These are phyloP conservation scores for Ischnus inquisitorius DNA, from an alignment of 2,888 invertebrate genomes.

Conservation along the genomic window DNA sequence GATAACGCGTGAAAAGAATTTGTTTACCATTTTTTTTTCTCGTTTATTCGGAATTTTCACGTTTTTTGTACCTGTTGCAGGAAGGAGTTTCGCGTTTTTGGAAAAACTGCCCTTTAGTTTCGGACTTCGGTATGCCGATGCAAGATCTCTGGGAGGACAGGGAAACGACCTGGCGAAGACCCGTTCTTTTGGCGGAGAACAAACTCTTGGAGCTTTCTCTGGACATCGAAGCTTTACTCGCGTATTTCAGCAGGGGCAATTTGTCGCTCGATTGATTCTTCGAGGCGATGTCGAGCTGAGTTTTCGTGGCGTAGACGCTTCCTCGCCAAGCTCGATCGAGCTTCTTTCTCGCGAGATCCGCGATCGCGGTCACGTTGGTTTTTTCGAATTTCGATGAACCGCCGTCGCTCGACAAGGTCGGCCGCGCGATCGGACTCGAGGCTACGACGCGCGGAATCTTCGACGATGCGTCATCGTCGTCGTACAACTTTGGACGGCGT, in stretches of 20 bases:
- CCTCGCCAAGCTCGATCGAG: conserved; percentile 63
- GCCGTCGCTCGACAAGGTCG: conserved; percentile 59
- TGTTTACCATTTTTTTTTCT: not conserved
- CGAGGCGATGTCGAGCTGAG: conserved; percentile 30
- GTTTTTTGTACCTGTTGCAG: conserved; percentile 51
- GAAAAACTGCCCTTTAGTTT: conserved; percentile 34
- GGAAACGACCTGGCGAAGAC: conserved; percentile 14
- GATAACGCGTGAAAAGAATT: not conserved
- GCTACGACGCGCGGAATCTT: conserved; percentile 71
- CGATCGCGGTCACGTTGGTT: conserved; percentile 45
- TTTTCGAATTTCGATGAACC: conserved; percentile 68
- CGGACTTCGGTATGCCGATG: conserved; percentile 18
- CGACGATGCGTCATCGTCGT: conserved; percentile 59
- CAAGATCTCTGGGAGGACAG: conserved; percentile 39
- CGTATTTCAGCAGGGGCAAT: conserved; percentile 66
- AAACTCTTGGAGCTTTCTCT: conserved; percentile 61
- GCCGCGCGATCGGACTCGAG: conserved; percentile 70
- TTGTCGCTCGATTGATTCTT: conserved; percentile 59
- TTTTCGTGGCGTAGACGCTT: conserved; percentile 57
- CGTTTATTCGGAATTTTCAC: not conserved
- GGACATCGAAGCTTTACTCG: conserved; percentile 52
- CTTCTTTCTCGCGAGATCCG: conserved; percentile 55
- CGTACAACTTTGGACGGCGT: conserved; percentile 60
- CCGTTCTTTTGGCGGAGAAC: conserved; percentile 12
- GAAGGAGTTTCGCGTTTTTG: conserved; percentile 56